Conservation (phyloP, 2,113 vertebrate species). For the Mystacornis crossleyi region DNA sequence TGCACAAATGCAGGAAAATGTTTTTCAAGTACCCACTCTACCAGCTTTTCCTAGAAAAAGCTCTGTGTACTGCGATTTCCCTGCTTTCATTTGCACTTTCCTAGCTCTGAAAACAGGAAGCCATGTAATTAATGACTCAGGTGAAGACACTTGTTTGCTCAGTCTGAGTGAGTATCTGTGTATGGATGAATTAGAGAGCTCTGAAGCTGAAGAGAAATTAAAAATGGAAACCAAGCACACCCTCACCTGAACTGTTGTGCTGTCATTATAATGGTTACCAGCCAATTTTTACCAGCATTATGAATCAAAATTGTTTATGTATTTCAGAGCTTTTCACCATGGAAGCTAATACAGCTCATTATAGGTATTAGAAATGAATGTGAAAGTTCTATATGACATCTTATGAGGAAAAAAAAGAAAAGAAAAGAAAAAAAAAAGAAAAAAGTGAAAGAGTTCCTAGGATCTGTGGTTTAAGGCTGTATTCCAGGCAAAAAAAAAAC, state of each 20-base stretch:
- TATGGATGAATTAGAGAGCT: neutral
- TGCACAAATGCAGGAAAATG: constrained; percentile 15
- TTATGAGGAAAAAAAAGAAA: neutral
- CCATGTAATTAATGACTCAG: constrained; percentile 16
- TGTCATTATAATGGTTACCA: neutral
- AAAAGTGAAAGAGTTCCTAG: neutral
- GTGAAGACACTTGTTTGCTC: neutral
- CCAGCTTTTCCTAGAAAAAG: constrained; percentile 53
- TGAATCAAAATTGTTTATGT: neutral
- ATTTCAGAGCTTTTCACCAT: neutral
- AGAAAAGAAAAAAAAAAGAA: too few relatives aligned
- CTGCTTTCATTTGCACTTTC: constrained; percentile 24
- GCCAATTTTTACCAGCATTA: neutral
- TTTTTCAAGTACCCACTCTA: constrained; percentile 36
- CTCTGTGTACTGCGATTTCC: neutral
- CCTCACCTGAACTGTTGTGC: neutral
- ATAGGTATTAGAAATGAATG: neutral
- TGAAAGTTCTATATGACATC: neutral
- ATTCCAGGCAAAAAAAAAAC: neutral
- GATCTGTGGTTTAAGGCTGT: neutral
- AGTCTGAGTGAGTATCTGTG: neutral
- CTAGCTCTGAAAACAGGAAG: constrained; percentile 40
- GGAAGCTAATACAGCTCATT: neutral
- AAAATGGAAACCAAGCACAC: neutral
- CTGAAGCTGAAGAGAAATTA: neutral